Conservation (phyloP, 53 echinoderm and acorn worm genomes). For the Arbacia lixula region DNA sequence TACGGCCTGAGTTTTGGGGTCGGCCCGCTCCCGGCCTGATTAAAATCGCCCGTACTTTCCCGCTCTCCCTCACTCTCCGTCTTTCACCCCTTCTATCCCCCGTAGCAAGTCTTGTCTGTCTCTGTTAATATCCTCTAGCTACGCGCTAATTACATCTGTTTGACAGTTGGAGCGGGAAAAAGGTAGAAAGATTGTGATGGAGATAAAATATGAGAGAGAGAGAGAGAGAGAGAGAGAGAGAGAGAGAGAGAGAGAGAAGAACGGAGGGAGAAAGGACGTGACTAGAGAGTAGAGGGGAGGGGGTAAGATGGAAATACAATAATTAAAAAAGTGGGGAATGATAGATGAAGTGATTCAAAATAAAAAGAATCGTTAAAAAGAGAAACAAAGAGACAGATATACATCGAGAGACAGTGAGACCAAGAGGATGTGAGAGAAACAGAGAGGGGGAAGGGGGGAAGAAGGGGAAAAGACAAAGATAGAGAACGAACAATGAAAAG, state of each 20-base stretch:
- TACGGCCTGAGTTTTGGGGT: constrained; percentile 50
- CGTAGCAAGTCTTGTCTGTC: constrained; percentile 36
- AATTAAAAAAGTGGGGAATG: no score
- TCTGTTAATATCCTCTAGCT: constrained; percentile 53
- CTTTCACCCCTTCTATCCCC: constrained; percentile 3
- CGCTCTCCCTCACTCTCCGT: background rate
- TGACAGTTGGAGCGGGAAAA: constrained; percentile 38
- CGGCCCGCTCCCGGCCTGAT: constrained; percentile 51
- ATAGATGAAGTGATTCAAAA: no score
- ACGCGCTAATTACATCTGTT: constrained; percentile 56
- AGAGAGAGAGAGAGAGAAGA: background rate
- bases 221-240: background rate
- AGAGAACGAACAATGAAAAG: constrained; percentile 24
- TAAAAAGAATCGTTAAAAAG: no score
- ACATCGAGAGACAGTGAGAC: background rate
- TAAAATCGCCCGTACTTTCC: constrained; percentile 44
- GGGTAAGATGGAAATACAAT: no score
- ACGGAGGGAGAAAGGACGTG: background rate
- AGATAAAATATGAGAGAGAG: background rate
- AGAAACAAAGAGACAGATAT: constrained; percentile 25
- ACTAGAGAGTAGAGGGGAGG: background rate
- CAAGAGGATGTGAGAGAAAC: background rate
- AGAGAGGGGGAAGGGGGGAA: background rate
- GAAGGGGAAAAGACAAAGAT: background rate
- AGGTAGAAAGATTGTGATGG: constrained; percentile 19